These are phyloP conservation scores for Zygaena filipendulae DNA, from an alignment of 2,888 invertebrate species.

Conservation along the genomic window DNA sequence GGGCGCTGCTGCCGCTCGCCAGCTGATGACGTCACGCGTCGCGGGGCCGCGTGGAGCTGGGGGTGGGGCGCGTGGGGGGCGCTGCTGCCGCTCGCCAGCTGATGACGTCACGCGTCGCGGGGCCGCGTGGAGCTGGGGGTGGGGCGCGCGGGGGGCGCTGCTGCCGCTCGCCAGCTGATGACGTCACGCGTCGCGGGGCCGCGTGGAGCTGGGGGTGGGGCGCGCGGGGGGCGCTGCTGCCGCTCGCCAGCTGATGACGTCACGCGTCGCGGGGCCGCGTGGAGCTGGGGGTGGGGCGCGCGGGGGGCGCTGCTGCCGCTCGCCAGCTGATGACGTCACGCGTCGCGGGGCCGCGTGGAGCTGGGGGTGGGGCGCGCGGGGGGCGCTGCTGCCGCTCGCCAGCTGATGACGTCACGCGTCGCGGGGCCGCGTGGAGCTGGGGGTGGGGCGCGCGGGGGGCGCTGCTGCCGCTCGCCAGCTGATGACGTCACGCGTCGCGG, in stretches of 20 bases:
- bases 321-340: no score
- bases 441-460: no score
- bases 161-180: slow-evolving; percentile 7
- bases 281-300: no score
- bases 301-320: not conserved
- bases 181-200: slow-evolving; percentile 7
- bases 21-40: slow-evolving; percentile 12
- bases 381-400: no score
- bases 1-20: slow-evolving; percentile 1
- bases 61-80: slow-evolving; percentile 2
- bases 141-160: slow-evolving; percentile 1
- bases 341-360: no score
- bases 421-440: no score
- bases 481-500: no score
- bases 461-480: no score
- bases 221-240: not conserved
- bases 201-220: slow-evolving; percentile 6
- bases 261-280: no score
- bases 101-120: slow-evolving; percentile 11
- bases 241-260: slow-evolving; percentile 11
- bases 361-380: no score
- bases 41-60: slow-evolving; percentile 3
- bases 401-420: no score
- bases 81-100: slow-evolving; percentile 3
- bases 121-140: slow-evolving; percentile 5